phyloP scores from a whole-genome alignment of 2,113 vertebrate species.

The Cyrtonyx montezumae region DNA sequence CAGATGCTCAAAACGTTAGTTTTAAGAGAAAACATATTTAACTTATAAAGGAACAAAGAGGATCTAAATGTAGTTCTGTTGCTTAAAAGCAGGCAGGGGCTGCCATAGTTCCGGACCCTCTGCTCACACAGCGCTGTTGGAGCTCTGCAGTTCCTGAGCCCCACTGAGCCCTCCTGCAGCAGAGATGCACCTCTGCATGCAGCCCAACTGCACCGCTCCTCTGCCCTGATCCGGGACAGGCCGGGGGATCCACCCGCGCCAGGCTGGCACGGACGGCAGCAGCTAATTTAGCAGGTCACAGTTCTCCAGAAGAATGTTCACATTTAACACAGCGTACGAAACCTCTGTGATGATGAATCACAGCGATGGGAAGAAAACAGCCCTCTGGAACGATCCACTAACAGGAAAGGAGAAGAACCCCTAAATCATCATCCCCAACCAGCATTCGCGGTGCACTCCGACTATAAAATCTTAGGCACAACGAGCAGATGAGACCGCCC shows the following conservation, averaged over 20 bases:
- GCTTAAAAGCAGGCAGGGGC: neutral
- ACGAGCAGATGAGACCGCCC: slow-evolving; percentile 18
- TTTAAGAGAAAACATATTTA: slow-evolving; percentile 62
- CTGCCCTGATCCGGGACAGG: neutral
- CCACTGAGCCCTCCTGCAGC: slow-evolving; percentile 5
- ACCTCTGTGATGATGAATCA: slow-evolving; percentile 56
- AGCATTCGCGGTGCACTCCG: neutral
- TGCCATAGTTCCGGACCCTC: neutral
- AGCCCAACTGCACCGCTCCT: neutral
- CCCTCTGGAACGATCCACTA: slow-evolving; percentile 38
- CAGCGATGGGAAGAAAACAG: slow-evolving; percentile 47
- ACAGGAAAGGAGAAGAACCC: slow-evolving; percentile 46
- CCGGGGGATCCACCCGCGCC: slow-evolving; percentile 44
- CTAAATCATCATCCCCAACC: slow-evolving; percentile 36
- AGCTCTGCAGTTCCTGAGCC: slow-evolving; percentile 31
- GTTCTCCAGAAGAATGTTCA: slow-evolving; percentile 52
- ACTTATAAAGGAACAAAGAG: slow-evolving; percentile 54
- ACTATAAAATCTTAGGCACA: slow-evolving; percentile 27
- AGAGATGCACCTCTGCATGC: slow-evolving; percentile 12
- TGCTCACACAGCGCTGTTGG: neutral
- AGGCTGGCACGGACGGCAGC: slow-evolving; percentile 15
- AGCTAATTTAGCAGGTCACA: slow-evolving; percentile 33
- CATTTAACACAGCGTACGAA: slow-evolving; percentile 21
- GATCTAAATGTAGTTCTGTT: neutral
- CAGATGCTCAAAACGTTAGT: slow-evolving; percentile 43